These are phyloP conservation scores for Amblyjoppa proteus DNA, from an alignment of 2,888 invertebrate species.

Conservation along the genomic window DNA sequence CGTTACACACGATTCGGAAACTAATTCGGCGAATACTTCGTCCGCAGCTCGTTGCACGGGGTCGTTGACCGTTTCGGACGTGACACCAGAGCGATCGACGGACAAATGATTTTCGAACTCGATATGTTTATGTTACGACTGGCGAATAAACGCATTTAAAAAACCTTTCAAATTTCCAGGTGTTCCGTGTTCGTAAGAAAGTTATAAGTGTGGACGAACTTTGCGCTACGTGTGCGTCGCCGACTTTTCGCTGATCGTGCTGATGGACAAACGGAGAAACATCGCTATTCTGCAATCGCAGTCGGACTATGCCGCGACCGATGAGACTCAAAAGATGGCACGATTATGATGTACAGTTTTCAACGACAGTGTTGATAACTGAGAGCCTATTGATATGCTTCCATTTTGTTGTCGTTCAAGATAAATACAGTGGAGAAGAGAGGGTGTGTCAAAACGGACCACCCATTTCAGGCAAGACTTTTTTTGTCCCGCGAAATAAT, in stretches of 20 bases:
- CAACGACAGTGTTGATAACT: background rate
- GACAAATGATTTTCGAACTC: background rate
- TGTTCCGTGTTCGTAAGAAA: background rate
- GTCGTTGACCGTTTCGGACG: constrained; percentile 5
- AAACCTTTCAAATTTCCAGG: background rate
- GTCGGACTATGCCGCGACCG: background rate
- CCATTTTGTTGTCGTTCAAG: background rate
- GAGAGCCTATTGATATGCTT: background rate
- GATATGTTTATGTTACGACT: background rate
- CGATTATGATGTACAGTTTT: background rate
- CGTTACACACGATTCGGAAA: constrained; percentile 8
- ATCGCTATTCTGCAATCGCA: background rate
- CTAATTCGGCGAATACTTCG: constrained; percentile 1
- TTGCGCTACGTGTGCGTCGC: background rate
- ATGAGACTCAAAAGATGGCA: background rate
- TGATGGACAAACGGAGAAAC: background rate
- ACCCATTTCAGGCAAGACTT: background rate
- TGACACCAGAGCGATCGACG: background rate
- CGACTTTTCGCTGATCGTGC: background rate
- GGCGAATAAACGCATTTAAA: background rate
- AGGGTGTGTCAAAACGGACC: background rate
- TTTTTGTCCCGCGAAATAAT: background rate
- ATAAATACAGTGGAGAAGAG: background rate
- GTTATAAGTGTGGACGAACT: background rate
- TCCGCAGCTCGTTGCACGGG: background rate